phyloP scores from a whole-genome alignment of 1,140 invertebrate species.

The Drosophila insularis region DNA sequence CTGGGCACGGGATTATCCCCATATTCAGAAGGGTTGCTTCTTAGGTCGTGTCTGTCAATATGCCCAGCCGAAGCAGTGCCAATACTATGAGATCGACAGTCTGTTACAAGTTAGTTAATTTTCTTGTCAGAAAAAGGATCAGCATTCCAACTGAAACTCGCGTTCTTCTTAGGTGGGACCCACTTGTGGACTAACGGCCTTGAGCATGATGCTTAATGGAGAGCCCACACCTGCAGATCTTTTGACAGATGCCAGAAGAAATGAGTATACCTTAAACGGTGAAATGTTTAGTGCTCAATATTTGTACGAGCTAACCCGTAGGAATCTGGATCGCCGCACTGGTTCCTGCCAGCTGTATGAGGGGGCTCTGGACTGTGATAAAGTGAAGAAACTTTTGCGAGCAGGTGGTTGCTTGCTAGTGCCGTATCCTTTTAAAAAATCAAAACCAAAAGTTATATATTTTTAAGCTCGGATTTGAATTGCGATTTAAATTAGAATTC shows the following conservation, averaged over 20 bases:
- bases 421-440: conserved; percentile 83
- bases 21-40: conserved; percentile 83
- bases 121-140: neutral
- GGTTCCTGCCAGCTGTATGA: conserved; percentile 44
- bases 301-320: conserved; percentile 83
- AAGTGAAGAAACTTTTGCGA: conserved; percentile 78
- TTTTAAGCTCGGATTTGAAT: conserved; percentile 2
- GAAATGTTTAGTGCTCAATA: conserved; percentile 93
- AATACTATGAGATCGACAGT: conserved; percentile 55
- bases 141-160: neutral
- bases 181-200: conserved; percentile 91
- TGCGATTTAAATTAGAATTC: neutral
- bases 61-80: conserved; percentile 50
- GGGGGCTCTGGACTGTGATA: conserved; percentile 73
- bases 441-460: neutral
- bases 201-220: conserved; percentile 89
- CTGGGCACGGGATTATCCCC: conserved; percentile 82
- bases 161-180: conserved; percentile 82
- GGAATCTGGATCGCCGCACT: conserved; percentile 24
- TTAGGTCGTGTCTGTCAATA: conserved; percentile 82
- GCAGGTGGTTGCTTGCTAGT: conserved; percentile 83
- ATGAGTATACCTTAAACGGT: conserved; percentile 89
- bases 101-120: conserved; percentile 51
- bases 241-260: conserved; percentile 84
- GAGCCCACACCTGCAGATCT: conserved; percentile 85